Percentiles rank a stretch among this genome's conserved stretches.
Conservation (phyloP, 2,113 vertebrate genomes). For the Strix aluco region DNA sequence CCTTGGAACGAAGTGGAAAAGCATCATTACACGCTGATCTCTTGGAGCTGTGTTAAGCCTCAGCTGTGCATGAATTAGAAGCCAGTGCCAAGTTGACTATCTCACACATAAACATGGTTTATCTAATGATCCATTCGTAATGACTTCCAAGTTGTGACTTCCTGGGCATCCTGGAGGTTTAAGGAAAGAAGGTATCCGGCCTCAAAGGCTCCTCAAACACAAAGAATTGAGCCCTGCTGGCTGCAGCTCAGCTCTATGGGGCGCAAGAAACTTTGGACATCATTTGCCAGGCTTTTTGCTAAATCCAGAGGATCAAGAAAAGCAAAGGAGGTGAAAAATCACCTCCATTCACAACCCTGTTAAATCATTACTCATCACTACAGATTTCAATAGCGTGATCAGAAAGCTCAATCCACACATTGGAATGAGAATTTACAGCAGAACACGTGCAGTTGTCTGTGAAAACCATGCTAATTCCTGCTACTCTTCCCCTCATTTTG, state of each 20-base stretch:
- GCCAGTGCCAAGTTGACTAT: background rate
- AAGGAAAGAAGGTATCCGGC: background rate
- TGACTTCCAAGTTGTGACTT: background rate
- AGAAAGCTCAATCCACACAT: background rate
- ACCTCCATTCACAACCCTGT: background rate
- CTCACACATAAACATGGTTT: background rate
- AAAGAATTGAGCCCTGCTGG: background rate
- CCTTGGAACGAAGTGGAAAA: background rate
- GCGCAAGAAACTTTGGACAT: background rate
- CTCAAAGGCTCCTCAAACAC: background rate
- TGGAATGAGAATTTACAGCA: background rate
- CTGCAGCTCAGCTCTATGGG: background rate
- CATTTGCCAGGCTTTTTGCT: background rate
- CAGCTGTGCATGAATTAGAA: slow-evolving; percentile 34
- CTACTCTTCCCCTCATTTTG: background rate
- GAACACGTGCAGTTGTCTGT: background rate
- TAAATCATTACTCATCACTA: background rate
- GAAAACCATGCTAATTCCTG: background rate
- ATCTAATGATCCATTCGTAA: background rate
- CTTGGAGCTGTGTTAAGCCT: slow-evolving; percentile 14
- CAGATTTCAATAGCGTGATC: background rate
- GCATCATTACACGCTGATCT: slow-evolving; percentile 34
- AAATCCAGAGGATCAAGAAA: background rate
- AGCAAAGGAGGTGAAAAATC: background rate
- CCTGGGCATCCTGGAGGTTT: background rate